A percentile compares a stretch with the other conserved stretches of the same genome.
Evolutionary conservation across 1,140 invertebrate genomes (phyloP).

Genomic region (Drosophila prosaltans): DNA sequence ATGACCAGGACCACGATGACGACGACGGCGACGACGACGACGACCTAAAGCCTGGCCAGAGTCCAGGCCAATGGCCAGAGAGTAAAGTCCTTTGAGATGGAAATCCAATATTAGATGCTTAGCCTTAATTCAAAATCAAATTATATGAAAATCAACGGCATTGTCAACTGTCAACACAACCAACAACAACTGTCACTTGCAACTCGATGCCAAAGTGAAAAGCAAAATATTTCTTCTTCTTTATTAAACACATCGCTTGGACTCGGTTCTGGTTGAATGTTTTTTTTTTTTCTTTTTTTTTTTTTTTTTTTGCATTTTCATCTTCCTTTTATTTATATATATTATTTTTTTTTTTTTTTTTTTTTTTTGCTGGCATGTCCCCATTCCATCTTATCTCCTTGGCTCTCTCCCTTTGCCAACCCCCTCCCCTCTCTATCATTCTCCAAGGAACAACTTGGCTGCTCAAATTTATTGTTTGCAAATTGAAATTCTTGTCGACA

Average conservation of each 20-base stretch:
- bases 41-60: neutral
- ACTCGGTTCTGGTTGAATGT: conserved; percentile 38
- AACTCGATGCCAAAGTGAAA: conserved; percentile 61
- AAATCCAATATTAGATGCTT: conserved; percentile 62
- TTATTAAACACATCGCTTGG: conserved; percentile 71
- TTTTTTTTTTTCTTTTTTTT: conserved; percentile 19
- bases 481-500: conserved; percentile 81
- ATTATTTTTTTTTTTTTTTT: conserved; percentile 11
- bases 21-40: neutral
- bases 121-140: conserved; percentile 55
- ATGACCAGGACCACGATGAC: neutral
- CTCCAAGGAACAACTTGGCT: conserved; percentile 59
- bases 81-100: conserved; percentile 33
- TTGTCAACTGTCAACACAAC: conserved; percentile 44
- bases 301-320: conserved; percentile 17
- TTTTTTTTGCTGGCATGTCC: conserved; percentile 8
- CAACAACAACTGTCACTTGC: conserved; percentile 64
- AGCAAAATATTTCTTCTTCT: conserved; percentile 73
- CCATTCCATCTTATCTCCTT: neutral
- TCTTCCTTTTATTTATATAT: too few species aligned
- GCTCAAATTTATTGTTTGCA: conserved; percentile 78
- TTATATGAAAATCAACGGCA: conserved; percentile 49
- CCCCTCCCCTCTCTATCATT: neutral
- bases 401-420: neutral
- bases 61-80: neutral